Percentiles rank a stretch among this genome's conserved stretches.
These are phyloP conservation scores for Corbicula japonica DNA, from an alignment of 2,888 invertebrate species.

Conservation along the genomic window DNA sequence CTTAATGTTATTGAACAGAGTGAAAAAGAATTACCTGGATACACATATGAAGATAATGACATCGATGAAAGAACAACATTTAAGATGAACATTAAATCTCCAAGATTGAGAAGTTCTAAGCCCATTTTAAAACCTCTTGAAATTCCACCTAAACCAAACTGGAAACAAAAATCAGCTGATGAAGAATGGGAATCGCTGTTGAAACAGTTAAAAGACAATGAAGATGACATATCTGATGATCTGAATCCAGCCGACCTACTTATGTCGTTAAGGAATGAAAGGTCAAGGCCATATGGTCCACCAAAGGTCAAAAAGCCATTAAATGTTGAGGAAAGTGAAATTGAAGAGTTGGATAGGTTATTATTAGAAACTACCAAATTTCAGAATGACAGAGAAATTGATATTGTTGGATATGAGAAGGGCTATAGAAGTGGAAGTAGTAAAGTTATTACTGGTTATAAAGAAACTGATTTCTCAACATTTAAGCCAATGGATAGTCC, in stretches of 20 bases:
- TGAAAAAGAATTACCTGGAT: too few relatives aligned
- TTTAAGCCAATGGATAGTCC: slow-evolving; percentile 72
- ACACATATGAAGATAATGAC: too few relatives aligned
- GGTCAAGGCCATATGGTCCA: slow-evolving; percentile 30
- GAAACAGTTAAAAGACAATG: slow-evolving; percentile 61
- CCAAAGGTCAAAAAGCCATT: slow-evolving; percentile 9
- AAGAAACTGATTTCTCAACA: slow-evolving; percentile 64
- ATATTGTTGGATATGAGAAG: too few relatives aligned
- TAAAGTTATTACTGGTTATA: slow-evolving; percentile 12
- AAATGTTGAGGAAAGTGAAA: slow-evolving; percentile 45
- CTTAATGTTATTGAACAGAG: too few relatives aligned
- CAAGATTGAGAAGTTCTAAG: slow-evolving; percentile 19
- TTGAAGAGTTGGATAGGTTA: slow-evolving; percentile 57
- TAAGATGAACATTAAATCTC: slow-evolving; percentile 13
- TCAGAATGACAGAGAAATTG: slow-evolving; percentile 28
- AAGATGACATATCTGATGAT: slow-evolving; percentile 60
- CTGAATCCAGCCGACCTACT: slow-evolving; percentile 61
- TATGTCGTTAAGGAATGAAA: slow-evolving; percentile 44
- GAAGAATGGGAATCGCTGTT: slow-evolving; percentile 62
- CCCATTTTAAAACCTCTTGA: slow-evolving; percentile 60
- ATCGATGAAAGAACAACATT: too few relatives aligned
- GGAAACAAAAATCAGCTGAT: slow-evolving; percentile 47
- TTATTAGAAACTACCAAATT: slow-evolving; percentile 57
- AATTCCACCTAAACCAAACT: slow-evolving; percentile 43
- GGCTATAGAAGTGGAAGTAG: too few relatives aligned